Evolutionary conservation across 2,113 vertebrate genomes (phyloP).

Genomic region (Grallaria varia): DNA sequence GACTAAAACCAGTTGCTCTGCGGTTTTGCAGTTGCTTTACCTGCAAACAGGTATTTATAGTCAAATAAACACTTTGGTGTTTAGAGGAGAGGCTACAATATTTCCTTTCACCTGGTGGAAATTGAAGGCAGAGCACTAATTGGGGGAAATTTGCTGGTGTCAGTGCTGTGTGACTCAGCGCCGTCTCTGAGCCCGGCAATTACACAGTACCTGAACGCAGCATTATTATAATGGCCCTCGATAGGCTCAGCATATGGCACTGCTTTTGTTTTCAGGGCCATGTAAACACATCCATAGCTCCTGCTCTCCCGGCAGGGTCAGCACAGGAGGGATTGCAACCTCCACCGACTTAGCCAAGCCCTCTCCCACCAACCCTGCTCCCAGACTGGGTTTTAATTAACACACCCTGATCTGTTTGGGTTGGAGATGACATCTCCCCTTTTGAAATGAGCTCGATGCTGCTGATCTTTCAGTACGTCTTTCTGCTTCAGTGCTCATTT

Average conservation of each 20-base stretch:
- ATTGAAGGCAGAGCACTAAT: constrained; percentile 45
- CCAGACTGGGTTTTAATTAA: neutral
- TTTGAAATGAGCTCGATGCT: neutral
- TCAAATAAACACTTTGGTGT: constrained; percentile 47
- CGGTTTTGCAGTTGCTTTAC: constrained; percentile 25
- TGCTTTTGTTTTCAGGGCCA: constrained; percentile 56
- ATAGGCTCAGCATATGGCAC: constrained; percentile 59
- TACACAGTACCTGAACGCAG: constrained; percentile 51
- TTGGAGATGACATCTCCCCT: neutral
- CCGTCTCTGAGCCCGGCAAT: constrained; percentile 55
- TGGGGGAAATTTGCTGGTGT: constrained; percentile 61
- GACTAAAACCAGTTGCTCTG: constrained; percentile 26
- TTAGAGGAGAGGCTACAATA: neutral
- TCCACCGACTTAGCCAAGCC: neutral
- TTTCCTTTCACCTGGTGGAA: constrained; percentile 51
- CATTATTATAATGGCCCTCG: constrained; percentile 51
- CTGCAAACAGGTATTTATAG: constrained; percentile 38
- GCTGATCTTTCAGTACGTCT: neutral
- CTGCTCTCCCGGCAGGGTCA: neutral
- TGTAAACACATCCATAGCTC: constrained; percentile 20
- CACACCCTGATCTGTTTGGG: neutral
- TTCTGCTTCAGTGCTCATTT: neutral
- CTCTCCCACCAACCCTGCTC: neutral
- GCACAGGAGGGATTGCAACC: neutral
- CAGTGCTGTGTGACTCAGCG: constrained; percentile 60